Evolutionary conservation across 1,140 invertebrate species (phyloP).

Genomic region (Eurytemora carolleeae): DNA sequence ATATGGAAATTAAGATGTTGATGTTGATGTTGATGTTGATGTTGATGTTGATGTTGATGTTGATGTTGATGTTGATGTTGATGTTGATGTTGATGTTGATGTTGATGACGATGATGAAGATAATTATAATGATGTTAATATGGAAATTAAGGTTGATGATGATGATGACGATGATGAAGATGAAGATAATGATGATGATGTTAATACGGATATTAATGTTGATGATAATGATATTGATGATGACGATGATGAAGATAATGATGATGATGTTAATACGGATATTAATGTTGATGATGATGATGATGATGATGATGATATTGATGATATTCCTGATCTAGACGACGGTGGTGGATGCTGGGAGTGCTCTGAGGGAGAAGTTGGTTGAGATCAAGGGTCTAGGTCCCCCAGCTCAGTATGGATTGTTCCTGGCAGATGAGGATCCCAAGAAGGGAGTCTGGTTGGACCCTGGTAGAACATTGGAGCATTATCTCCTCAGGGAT

Average conservation of each 20-base stretch:
- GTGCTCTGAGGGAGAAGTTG: constrained; percentile 82
- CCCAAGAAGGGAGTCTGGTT: constrained; percentile 93
- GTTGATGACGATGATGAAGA: neutral
- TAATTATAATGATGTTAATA: neutral
- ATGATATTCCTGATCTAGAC: constrained; percentile 34
- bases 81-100: neutral
- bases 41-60: neutral
- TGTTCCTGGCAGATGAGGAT: constrained; percentile 89
- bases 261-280: neutral
- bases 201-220: neutral
- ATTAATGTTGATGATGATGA: neutral
- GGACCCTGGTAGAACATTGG: constrained; percentile 70
- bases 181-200: neutral
- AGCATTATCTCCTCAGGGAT: constrained; percentile 88
- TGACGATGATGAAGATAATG: neutral
- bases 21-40: neutral
- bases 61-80: neutral
- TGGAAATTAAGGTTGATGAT: neutral
- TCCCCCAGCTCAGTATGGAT: constrained; percentile 71
- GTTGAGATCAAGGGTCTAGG: constrained; percentile 33
- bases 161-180: neutral
- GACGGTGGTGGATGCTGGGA: constrained; percentile 81
- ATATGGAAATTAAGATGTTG: neutral
- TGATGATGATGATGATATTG: neutral
- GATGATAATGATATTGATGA: neutral